Conservation (phyloP, 2,113 vertebrate species). For the Sapajus apella region DNA sequence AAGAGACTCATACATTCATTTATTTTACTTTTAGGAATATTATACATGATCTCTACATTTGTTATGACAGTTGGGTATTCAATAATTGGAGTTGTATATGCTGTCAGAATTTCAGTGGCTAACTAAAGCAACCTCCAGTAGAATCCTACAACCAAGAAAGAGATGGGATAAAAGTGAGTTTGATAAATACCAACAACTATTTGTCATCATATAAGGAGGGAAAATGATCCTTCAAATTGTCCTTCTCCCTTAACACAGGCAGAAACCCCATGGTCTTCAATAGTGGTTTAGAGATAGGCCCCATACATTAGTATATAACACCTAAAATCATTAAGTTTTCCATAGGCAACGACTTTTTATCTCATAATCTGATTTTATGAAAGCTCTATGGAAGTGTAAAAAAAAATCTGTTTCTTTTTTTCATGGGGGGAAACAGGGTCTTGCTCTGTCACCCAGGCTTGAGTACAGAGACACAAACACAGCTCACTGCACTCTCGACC, state of each 20-base stretch:
- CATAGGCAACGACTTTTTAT: conserved; percentile 23
- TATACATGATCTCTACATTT: neutral
- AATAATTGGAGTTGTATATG: neutral
- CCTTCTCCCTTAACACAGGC: neutral
- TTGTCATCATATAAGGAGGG: neutral
- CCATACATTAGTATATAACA: conserved; percentile 18
- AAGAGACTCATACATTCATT: neutral
- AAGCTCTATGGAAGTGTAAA: conserved; percentile 6
- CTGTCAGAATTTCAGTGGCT: neutral
- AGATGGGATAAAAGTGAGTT: neutral
- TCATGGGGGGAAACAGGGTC: too few relatives aligned
- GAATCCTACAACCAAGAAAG: neutral
- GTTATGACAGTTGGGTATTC: neutral
- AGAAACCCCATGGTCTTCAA: neutral
- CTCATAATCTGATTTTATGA: conserved; percentile 58
- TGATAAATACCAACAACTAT: neutral
- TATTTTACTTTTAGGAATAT: too few relatives aligned
- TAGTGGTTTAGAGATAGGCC: neutral
- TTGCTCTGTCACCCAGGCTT: too few relatives aligned
- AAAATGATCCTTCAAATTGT: neutral
- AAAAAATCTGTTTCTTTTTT: neutral
- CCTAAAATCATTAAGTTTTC: conserved; percentile 52
- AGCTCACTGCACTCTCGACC: too few relatives aligned
- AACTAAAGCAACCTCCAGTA: neutral
- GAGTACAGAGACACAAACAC: too few relatives aligned